Base-by-base conservation (phyloP, 1,140 invertebrate genomes). In the Trichonephila inaurata region DNA sequence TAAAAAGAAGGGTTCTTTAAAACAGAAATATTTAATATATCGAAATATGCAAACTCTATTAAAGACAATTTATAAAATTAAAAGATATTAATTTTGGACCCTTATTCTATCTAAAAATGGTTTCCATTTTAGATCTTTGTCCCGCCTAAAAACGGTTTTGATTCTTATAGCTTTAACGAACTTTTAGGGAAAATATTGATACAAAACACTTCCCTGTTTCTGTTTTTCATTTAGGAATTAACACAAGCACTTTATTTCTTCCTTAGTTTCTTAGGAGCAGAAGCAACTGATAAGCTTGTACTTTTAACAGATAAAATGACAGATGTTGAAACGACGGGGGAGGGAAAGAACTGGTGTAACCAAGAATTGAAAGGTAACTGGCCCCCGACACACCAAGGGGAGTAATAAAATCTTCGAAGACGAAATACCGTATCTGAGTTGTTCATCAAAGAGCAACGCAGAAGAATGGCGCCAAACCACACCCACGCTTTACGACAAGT, bases 401-500 rank as follows among this genome's bases (percentile, higher is more conserved):
- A 19, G 51, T 40, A 24, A 51, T 33, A 33, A 77, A 77, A 77
- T 33, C 33, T 28, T 19, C 3, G 72, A 77, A 77, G 28, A 28
- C 28, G n/a, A 33, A 40, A 33, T 19, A 40, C 28, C 33, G 72
- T 77, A 77, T 77, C 72, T 77, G 3, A 16, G 16, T 33, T 77
- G 72, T 40, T 40, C 72, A 77, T 77, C 72, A 28, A 77, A 33
- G 72, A 40, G 21, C 51, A 19, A n/a, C 82, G 40, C 40, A 62
- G 61, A 87, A 87, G 10, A 19, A 21, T 61, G 85, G 85, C 85
- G 85, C 85, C 85, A 64, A 87, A 87, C 85, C 85, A 87, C 85
- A 64, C 85, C 85, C 85, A 87, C 85, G 85, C 85, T 18, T 28
- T 77, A 28, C 72, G 72, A 77, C 72, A 12, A 51, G 51, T 51